Conservation (phyloP, 1,140 invertebrate genomes). For the Pygmarrhopalites habei region DNA sequence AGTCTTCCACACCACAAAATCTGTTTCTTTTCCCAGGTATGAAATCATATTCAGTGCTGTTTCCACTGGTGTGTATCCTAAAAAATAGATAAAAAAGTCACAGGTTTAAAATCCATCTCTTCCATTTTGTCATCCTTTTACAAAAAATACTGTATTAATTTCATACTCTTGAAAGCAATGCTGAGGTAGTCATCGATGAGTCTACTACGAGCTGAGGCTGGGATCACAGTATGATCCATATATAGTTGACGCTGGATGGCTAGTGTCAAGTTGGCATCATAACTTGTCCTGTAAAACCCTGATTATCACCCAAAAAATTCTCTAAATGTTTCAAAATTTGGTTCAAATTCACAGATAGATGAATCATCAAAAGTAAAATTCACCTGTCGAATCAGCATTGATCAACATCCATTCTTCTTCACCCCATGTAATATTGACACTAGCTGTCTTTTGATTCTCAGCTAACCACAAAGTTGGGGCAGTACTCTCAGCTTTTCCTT, state of each 20-base stretch:
- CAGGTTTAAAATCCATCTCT: background rate
- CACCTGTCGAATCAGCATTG: conserved; percentile 26
- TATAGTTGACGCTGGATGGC: conserved; percentile 13
- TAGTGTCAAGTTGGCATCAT: conserved; percentile 13
- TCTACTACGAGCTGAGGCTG: conserved; percentile 13
- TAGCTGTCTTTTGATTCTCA: background rate
- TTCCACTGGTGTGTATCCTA: background rate
- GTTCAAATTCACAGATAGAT: background rate
- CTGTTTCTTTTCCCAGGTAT: background rate
- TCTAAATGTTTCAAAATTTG: background rate
- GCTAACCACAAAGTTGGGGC: conserved; percentile 10
- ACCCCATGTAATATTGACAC: conserved; percentile 5
- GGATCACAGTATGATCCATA: conserved; percentile 5
- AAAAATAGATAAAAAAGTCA: no score
- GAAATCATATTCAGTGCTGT: conserved; percentile 3
- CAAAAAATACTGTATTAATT: background rate
- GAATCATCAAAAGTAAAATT: background rate
- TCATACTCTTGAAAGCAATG: conserved; percentile 15
- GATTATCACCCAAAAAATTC: background rate
- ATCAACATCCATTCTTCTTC: conserved; percentile 22
- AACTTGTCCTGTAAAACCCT: conserved; percentile 28
- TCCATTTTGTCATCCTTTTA: background rate
- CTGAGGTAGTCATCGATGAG: conserved; percentile 32
- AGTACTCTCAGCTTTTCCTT: background rate
- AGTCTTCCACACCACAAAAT: background rate